Percentiles rank a stretch among this genome's conserved stretches.
These are phyloP conservation scores for Chiloscyllium plagiosum DNA, from an alignment of 2,113 vertebrate species.

Conservation along the genomic window DNA sequence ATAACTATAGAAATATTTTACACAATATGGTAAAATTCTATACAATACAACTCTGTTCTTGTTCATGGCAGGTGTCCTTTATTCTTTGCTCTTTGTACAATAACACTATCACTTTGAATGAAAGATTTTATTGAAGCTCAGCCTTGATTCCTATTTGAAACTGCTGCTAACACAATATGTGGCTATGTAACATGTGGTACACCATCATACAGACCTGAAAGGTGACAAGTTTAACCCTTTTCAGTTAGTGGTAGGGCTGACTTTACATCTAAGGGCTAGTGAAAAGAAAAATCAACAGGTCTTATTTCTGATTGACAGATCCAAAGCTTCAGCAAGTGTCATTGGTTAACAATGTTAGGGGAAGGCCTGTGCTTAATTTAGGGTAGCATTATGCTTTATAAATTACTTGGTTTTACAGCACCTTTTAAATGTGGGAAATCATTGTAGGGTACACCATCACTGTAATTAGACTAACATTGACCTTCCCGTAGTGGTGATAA, in stretches of 20 bases:
- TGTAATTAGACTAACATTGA: not conserved
- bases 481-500: not conserved
- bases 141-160: not conserved
- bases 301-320: slow-evolving; percentile 16
- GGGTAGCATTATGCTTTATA: not conserved
- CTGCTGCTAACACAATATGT: not conserved
- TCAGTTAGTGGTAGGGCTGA: not conserved
- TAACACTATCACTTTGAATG: not conserved
- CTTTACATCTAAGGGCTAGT: not conserved
- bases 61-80: not conserved
- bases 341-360: too few species aligned
- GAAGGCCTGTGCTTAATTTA: not conserved
- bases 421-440: not conserved
- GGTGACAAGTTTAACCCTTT: not conserved
- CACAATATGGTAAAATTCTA: too few species aligned
- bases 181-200: not conserved
- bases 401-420: not conserved
- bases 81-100: not conserved
- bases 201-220: not conserved
- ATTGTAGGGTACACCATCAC: not conserved
- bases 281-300: not conserved
- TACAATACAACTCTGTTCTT: not conserved
- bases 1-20: too few species aligned
- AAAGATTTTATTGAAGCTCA: not conserved
- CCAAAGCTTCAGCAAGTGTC: too few species aligned